Evolutionary conservation across 1,140 invertebrate species (phyloP), one percentile per base, ranked within the genome.

Genomic region (Zaprionus capensis): DNA sequence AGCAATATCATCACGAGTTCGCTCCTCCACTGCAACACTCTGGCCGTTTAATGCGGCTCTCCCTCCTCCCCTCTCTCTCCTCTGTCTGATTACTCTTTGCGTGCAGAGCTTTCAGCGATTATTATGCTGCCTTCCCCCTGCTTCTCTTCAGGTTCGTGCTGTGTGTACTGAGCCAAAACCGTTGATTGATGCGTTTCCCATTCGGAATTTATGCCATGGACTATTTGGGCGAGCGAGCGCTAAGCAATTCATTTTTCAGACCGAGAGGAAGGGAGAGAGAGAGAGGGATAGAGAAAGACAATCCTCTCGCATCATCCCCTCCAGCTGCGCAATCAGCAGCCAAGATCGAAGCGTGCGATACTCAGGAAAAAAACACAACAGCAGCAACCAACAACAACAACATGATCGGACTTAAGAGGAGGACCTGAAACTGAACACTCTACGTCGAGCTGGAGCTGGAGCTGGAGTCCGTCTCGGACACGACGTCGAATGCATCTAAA

Each of bases 131-230:
- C 31, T 44, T 44, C 28, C 62, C 46, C 41, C 61, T 63, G 15
- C 55, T 17, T 28, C 55, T 68, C 26, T 15, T 5, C 7, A 17
- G 6, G 24, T 41, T 31, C 4, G 11, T 17, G 22, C 31, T 31
- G 20, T 17, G 49, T 58, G 17, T 46, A 68, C 61, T 71, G 76
- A 65, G 62, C 63, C 66, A 67, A 81, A 78, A 78, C 66, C 81
- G 85, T 82, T 90, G 85, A 90, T 90, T 90, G 85, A 90, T 90
- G 85, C 81, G 85, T 90, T 90, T 90, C 86, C 85, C 85, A 90
- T 90, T 90, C 79, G 86, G 81, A 90, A 90, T 90, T 90, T 90
- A 90, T 90, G 85, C 85, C 81, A 88, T 87, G 85, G 78, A 88
- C 84, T 82, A 90, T 87, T 87, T 87, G 77, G 85, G 85, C 62